phyloP scores from a whole-genome alignment of 2,113 vertebrate genomes.

The Fukomys damarensis region DNA sequence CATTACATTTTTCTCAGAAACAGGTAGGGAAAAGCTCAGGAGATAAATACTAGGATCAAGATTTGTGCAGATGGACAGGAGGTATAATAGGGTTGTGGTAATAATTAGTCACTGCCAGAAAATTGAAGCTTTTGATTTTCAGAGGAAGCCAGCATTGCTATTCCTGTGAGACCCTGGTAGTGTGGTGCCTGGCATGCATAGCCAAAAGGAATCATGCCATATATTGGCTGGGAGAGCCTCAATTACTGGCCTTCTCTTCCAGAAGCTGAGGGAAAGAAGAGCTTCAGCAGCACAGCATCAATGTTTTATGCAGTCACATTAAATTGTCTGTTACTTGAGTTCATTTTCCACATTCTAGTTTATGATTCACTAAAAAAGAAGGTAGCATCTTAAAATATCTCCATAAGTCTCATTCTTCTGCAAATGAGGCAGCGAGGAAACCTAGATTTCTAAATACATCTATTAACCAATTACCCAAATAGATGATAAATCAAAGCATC shows the following conservation, averaged over 20 bases:
- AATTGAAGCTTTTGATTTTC: neutral
- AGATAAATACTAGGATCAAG: neutral
- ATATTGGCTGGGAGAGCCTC: neutral
- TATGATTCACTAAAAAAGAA: constrained; percentile 58
- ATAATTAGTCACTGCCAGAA: neutral
- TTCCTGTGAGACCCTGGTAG: neutral
- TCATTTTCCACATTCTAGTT: constrained; percentile 54
- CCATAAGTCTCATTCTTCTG: neutral
- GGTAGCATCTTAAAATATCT: constrained; percentile 59
- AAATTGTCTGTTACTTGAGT: constrained; percentile 58
- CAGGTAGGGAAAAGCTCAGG: neutral
- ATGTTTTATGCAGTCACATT: constrained; percentile 45
- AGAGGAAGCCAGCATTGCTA: neutral
- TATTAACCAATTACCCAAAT: constrained; percentile 54
- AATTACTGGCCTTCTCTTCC: constrained; percentile 5
- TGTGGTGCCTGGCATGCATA: neutral
- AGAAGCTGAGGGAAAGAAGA: neutral
- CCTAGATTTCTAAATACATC: constrained; percentile 45
- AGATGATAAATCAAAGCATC: constrained; percentile 42
- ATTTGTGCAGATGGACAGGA: neutral
- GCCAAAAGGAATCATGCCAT: neutral
- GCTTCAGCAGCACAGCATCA: neutral
- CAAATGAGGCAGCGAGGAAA: neutral
- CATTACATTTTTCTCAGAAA: neutral
- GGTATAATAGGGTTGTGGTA: neutral